These are phyloP conservation scores for Minunthozetes semirufus DNA, from an alignment of 2,888 invertebrate genomes.

Conservation along the genomic window DNA sequence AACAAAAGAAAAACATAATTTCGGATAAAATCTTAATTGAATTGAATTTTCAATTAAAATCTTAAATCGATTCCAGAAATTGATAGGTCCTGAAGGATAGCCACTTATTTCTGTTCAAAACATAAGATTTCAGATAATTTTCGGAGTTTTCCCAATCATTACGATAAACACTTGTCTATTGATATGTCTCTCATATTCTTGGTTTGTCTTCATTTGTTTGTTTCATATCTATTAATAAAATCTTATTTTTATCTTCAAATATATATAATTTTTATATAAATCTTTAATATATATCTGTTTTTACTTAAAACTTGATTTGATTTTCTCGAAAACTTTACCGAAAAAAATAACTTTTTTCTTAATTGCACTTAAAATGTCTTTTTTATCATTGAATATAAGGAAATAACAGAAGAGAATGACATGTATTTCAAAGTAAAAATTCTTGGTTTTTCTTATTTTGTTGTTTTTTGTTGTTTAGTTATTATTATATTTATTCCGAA, in stretches of 20 bases:
- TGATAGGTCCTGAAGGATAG: no score
- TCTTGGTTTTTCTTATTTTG: background rate
- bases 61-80: no score
- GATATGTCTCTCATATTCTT: constrained; percentile 23
- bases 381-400: background rate
- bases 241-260: background rate
- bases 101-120: no score
- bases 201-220: constrained; percentile 10
- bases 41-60: no score
- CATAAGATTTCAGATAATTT: no score
- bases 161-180: background rate
- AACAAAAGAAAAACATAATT: no score
- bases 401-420: background rate
- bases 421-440: background rate
- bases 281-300: no score
- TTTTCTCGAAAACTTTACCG: background rate
- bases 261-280: background rate
- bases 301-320: background rate
- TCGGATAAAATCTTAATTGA: no score
- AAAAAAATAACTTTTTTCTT: background rate
- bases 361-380: background rate
- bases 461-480: background rate
- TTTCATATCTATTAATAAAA: background rate
- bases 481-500: no score
- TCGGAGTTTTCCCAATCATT: background rate